Conservation (phyloP, 1,140 invertebrate genomes). For the Bicyclus anynana region DNA sequence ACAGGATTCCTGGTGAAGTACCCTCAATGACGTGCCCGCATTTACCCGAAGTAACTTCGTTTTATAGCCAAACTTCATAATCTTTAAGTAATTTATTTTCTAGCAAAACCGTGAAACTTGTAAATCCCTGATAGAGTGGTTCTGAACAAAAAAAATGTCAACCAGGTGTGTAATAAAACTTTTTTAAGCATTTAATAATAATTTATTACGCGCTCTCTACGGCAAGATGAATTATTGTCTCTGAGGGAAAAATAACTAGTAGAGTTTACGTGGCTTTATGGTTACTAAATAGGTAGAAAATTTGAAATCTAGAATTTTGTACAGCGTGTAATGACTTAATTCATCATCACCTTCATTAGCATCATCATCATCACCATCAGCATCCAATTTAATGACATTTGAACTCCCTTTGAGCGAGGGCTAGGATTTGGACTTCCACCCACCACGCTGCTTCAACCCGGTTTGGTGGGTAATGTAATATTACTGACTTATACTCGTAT, state of each 20-base stretch:
- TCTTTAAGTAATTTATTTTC: conserved; percentile 13
- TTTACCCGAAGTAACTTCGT: not conserved
- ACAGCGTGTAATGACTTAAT: too few relatives aligned
- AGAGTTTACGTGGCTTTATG: not conserved
- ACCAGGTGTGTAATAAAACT: conserved; percentile 14
- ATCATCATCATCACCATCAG: too few relatives aligned
- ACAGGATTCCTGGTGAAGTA: not conserved
- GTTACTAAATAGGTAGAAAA: not conserved
- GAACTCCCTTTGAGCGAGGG: too few relatives aligned
- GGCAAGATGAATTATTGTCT: conserved; percentile 3
- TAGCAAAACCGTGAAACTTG: conserved; percentile 8
- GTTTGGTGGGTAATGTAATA: too few relatives aligned
- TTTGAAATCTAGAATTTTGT: not conserved
- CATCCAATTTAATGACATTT: too few relatives aligned
- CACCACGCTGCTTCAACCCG: too few relatives aligned
- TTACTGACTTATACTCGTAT: too few relatives aligned
- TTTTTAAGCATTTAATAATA: conserved; percentile 13
- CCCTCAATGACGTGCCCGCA: not conserved
- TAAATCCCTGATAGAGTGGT: conserved; percentile 11
- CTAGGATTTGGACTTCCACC: too few relatives aligned
- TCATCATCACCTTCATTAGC: too few relatives aligned
- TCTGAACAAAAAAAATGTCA: conserved; percentile 9
- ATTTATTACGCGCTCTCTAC: conserved; percentile 6
- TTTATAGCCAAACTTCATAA: conserved; percentile 10
- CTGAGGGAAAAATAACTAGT: not conserved